phyloP scores from a whole-genome alignment of 2,888 invertebrate genomes.

The Sarcophaga variegata region DNA sequence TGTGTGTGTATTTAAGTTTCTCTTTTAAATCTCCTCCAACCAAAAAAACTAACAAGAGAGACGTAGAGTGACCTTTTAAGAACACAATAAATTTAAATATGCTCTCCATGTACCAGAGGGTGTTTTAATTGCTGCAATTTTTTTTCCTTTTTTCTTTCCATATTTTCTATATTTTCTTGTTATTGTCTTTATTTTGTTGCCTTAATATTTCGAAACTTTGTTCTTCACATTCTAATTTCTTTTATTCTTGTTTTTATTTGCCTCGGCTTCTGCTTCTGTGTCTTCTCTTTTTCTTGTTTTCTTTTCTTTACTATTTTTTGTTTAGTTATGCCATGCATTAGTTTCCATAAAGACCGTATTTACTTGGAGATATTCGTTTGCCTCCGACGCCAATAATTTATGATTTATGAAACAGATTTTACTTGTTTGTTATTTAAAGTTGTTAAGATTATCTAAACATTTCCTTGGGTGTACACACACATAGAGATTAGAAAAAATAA shows the following conservation, averaged over 20 bases:
- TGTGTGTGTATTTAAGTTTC: background rate
- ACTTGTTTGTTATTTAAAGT: background rate
- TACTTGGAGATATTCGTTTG: background rate
- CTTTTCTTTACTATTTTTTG: background rate
- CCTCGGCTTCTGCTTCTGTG: too few species aligned
- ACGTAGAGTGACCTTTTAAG: slow-evolving; percentile 54
- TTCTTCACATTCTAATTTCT: slow-evolving; percentile 2
- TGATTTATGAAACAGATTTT: slow-evolving; percentile 16
- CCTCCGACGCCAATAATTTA: background rate
- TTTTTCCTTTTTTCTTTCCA: background rate
- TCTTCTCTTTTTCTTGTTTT: slow-evolving; percentile 3
- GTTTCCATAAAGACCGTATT: background rate
- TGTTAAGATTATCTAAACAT: background rate
- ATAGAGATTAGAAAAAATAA: too few species aligned
- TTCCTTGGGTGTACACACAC: too few species aligned
- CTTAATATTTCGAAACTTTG: slow-evolving; percentile 30
- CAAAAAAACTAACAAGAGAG: background rate
- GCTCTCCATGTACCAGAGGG: slow-evolving; percentile 35
- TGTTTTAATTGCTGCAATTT: slow-evolving; percentile 47
- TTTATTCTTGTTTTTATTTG: too few species aligned
- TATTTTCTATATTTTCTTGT: background rate
- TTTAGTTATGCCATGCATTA: background rate
- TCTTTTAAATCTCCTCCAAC: too few species aligned
- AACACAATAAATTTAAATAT: slow-evolving; percentile 57
- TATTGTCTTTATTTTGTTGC: background rate